Evolutionary conservation across 2,888 invertebrate species (phyloP), one percentile per base, ranked within the genome.

Genomic region (Odontocerum albicorne): DNA sequence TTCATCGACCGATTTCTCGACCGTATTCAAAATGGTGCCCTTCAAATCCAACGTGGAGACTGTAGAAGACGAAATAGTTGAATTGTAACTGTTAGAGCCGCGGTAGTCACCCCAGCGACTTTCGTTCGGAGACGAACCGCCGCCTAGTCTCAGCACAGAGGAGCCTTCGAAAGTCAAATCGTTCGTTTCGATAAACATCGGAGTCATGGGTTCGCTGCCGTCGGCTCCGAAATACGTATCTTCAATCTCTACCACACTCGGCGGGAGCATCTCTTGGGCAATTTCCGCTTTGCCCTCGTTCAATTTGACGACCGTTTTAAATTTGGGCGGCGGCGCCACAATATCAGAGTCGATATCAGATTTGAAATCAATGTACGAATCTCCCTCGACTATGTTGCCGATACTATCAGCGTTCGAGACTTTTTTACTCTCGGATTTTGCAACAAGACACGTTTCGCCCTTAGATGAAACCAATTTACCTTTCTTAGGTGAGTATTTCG

Each of bases 141-240:
- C 45, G 19, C 40, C 51, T 8, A 52, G 45, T 13, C 44, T 16
- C 31, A 52, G 36, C 15, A 38, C 38, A 6, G 55, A 49, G n/a
- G 49, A 16, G n/a, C 49, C 55, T 13, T 43, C 31, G 3, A 35
- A n/a, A n/a, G n/a, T 31, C 20, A 21, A 51, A 13, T 10, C n/a
- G 8, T 43, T 44, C 8, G 16, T 13, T 1, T 19, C 32, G 20
- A 13, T 19, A 4, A 12, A 13, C n/a, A 27, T 31, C 27, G 33
- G 13, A 3, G 13, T 13, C 1, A 16, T 21, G 8, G 35, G 16
- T n/a, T 12, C 10, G n/a, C 10, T 16, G 12, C 20, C 35, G 4
- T 22, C 31, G 27, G 8, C 44, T 31, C 12, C 15, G 1, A 13
- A 44, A n/a, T n/a, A n/a, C n/a, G n/a, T n/a, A n/a, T n/a, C n/a